Evolutionary conservation across 2,113 vertebrate genomes (phyloP).

Genomic region (Urocolius indicus): DNA sequence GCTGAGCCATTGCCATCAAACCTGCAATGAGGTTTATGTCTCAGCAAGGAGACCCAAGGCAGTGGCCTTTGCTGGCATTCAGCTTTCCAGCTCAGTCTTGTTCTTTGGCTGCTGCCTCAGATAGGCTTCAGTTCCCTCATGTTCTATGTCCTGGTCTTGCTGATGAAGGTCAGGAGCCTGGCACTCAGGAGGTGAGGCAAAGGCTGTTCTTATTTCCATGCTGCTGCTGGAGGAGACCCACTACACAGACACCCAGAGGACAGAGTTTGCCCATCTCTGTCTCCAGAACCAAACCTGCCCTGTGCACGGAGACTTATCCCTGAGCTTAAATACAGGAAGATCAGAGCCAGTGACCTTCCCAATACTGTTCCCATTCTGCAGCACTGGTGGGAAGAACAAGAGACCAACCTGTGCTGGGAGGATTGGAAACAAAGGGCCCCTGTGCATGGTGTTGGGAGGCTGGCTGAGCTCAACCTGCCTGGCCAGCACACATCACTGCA

Average conservation of each 20-base stretch:
- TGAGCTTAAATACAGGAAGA: neutral
- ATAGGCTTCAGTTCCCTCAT: neutral
- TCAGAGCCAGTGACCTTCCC: neutral
- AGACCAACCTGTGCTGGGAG: neutral
- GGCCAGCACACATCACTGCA: neutral
- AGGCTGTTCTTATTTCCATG: neutral
- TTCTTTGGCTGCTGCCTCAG: neutral
- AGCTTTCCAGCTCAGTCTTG: neutral
- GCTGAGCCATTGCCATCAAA: neutral
- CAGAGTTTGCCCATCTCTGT: neutral
- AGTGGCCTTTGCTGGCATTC: neutral
- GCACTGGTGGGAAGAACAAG: neutral
- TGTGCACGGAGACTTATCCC: neutral
- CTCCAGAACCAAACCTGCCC: neutral
- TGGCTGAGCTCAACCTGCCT: neutral
- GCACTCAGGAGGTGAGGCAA: neutral
- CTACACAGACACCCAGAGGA: accelerated
- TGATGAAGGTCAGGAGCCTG: neutral
- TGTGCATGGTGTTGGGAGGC: neutral
- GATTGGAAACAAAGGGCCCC: neutral
- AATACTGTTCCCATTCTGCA: neutral
- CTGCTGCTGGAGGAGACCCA: neutral
- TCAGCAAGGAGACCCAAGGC: neutral
- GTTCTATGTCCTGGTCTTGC: neutral
- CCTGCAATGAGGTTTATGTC: neutral